Evolutionary conservation across 2,113 vertebrate species (phyloP), one percentile per base, ranked within the genome.

Genomic region (Paracanthobrama guichenoti): DNA sequence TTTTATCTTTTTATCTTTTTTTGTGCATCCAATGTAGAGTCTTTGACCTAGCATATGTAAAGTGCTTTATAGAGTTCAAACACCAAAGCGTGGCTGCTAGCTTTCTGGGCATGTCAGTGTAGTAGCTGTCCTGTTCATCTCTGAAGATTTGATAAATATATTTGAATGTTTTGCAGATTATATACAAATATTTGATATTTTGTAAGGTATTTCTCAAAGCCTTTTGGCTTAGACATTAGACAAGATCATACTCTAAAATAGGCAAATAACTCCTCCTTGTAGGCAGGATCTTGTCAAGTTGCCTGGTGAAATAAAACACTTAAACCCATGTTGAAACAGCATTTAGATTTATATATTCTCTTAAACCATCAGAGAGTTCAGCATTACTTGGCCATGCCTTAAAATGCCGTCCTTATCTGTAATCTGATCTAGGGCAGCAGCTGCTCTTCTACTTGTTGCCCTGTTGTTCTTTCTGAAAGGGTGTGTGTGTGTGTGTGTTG

Each of bases 381-480:
- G 83, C 66, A 12, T 55, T 78, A 26, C 82, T 84, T 76, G 42
- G 12, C 28, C 73, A 31, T 67, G 75, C 64, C 76, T 84, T 84
- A 84, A 81, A 86, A 82, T 77, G 59, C 84, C 57, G 53, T 88
- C 66, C 75, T 79, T 80, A 85, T 83, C 83, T 87, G 88, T 88
- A 87, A 88, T 83, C 71, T 76, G 88, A 88, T 66, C 81, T 59
- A 12, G 35, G 79, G n/a, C 3, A 87, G 83, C 86, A 87, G 86
- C 86, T 87, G 86, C 86, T 79, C 20, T 71, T 84, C 83, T 42
- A 67, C 44, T 83, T 71, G 26, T 86, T 75, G 80, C 42, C 75
- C 83, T 84, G 87, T 88, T 88, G 84, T 88, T 88, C 79, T 88
- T 85, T 86, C 73, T 79, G 24, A 79, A 39, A 81, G 82, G 59